A percentile compares a stretch with the other conserved stretches of the same genome.
Evolutionary conservation across 2,797 vertebrate species (phyloP).

Genomic region (Salarias fasciatus): DNA sequence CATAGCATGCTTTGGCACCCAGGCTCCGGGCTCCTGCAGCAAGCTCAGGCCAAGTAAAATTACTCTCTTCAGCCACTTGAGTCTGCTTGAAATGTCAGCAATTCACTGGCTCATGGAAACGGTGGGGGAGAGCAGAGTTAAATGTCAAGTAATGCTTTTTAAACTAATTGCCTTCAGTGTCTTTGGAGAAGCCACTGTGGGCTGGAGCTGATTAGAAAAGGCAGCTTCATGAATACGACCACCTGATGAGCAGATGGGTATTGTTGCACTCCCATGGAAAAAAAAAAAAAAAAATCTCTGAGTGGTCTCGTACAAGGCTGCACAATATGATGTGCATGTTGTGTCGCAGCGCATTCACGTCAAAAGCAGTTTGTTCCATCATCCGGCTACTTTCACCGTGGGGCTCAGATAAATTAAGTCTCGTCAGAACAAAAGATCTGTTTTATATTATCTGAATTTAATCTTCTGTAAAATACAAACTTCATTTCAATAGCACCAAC

Average conservation of each 20-base stretch:
- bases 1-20: slow-evolving; percentile 25
- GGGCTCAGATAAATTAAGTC: too few species aligned
- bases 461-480: too few species aligned
- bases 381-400: too few species aligned
- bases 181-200: slow-evolving; percentile 64
- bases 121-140: slow-evolving; percentile 62
- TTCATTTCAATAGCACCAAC: too few species aligned
- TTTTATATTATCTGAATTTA: too few species aligned
- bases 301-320: slow-evolving; percentile 31
- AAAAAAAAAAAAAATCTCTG: too few species aligned
- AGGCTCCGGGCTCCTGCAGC: slow-evolving; percentile 29
- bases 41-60: slow-evolving; percentile 67
- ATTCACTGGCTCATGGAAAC: slow-evolving; percentile 71
- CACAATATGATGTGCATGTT: slow-evolving; percentile 2
- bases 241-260: slow-evolving; percentile 57
- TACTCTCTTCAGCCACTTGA: slow-evolving; percentile 65
- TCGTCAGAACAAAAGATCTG: too few species aligned
- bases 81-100: slow-evolving; percentile 79
- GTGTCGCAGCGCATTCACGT: slow-evolving; percentile 22
- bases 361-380: slow-evolving; percentile 3
- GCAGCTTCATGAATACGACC: slow-evolving; percentile 56
- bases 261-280: slow-evolving; percentile 37
- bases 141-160: slow-evolving; percentile 84
- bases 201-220: slow-evolving; percentile 65
- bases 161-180: slow-evolving; percentile 79